phyloP scores from a whole-genome alignment of 2,888 invertebrate genomes.

The Atrina japonica region DNA sequence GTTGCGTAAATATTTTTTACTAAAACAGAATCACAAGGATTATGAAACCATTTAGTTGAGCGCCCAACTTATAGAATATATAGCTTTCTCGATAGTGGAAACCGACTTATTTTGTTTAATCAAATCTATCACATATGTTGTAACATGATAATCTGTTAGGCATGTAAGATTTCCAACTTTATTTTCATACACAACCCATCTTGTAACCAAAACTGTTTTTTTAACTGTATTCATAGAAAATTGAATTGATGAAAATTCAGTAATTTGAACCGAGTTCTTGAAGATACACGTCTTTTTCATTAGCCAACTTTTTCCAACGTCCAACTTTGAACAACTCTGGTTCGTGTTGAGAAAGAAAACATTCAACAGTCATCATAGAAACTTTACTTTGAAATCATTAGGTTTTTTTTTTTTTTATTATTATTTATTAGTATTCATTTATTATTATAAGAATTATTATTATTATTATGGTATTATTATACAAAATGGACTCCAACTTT shows the following conservation, averaged over 20 bases:
- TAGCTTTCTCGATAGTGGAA: conserved; percentile 4
- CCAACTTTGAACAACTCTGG: no score
- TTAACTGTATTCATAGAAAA: conserved; percentile 9
- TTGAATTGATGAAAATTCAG: conserved; percentile 9
- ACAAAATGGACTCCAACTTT: no score
- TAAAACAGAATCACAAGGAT: conserved; percentile 4
- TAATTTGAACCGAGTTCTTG: not conserved
- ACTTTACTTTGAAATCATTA: no score
- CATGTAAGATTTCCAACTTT: not conserved
- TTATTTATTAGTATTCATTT: no score
- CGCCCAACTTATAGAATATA: conserved; percentile 20
- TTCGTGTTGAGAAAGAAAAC: no score
- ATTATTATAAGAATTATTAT: no score
- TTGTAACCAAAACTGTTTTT: conserved; percentile 15
- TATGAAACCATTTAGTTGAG: conserved; percentile 4
- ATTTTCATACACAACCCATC: conserved; percentile 2
- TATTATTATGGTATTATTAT: no score
- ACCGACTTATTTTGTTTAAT: not conserved
- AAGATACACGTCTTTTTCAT: not conserved
- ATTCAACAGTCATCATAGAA: no score
- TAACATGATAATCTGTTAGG: conserved; percentile 19
- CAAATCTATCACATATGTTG: conserved; percentile 6
- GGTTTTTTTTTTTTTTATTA: no score
- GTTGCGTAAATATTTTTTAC: conserved; percentile 9
- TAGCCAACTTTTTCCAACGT: not conserved